A percentile compares a stretch with the other conserved stretches of the same genome.
These are phyloP conservation scores for Rynchops niger DNA, from an alignment of 2,113 vertebrate genomes.

Conservation along the genomic window DNA sequence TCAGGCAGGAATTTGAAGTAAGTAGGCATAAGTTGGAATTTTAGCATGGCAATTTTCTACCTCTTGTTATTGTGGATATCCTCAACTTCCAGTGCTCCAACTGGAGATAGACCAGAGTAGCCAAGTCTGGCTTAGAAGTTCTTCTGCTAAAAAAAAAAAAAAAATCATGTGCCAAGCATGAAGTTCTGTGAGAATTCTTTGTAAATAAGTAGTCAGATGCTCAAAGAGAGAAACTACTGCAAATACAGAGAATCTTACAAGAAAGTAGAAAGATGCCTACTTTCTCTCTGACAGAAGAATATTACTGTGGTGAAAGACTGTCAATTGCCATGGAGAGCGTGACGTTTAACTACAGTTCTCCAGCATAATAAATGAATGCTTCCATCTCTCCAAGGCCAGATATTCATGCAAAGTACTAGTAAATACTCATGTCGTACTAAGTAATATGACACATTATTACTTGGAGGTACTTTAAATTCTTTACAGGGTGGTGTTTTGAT, in stretches of 20 bases:
- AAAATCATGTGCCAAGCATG: background rate
- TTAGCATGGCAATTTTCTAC: background rate
- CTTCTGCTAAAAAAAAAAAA: background rate
- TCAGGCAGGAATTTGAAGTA: background rate
- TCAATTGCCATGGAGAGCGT: background rate
- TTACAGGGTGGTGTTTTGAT: background rate
- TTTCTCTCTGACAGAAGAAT: background rate
- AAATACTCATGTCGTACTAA: background rate
- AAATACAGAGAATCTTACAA: background rate
- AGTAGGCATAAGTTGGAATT: background rate
- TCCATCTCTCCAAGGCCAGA: background rate
- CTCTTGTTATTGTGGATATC: background rate
- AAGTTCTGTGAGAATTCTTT: background rate
- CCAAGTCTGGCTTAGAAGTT: background rate
- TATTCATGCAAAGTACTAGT: background rate
- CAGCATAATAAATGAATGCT: background rate
- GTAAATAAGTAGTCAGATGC: background rate
- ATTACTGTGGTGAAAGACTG: background rate
- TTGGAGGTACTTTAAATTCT: background rate
- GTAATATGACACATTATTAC: background rate
- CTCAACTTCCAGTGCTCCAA: background rate
- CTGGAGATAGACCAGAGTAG: background rate
- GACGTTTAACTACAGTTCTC: background rate
- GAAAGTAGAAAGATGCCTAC: background rate
- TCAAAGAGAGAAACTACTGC: background rate